Conservation (phyloP, 2,113 vertebrate species). For the Pogonocichla stellata region DNA sequence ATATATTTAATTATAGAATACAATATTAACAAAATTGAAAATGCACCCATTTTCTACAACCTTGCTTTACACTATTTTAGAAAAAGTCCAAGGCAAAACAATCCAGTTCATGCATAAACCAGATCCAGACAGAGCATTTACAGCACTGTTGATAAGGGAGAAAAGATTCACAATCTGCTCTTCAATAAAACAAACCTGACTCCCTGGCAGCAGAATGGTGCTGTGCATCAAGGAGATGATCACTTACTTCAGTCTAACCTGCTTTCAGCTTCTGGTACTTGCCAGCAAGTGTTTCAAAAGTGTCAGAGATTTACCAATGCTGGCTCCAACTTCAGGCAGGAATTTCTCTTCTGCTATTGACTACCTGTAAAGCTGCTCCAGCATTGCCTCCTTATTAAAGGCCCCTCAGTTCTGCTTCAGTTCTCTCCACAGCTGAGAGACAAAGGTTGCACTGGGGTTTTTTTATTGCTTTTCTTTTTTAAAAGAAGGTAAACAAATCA, state of each 20-base stretch:
- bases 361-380: background rate
- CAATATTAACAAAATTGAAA: background rate
- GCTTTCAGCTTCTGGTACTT: background rate
- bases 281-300: background rate
- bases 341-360: background rate
- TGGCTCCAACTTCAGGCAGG: background rate
- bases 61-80: background rate
- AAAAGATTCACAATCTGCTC: background rate
- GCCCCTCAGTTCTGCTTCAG: background rate
- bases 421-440: background rate
- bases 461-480: background rate
- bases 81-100: background rate
- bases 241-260: background rate
- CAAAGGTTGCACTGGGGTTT: background rate
- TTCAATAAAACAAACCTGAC: background rate
- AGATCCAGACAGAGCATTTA: background rate
- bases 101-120: background rate
- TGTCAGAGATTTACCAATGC: background rate
- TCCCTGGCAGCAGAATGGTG: background rate
- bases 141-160: rapidly evolving
- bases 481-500: background rate
- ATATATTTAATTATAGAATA: background rate
- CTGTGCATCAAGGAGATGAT: background rate
- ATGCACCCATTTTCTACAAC: background rate
- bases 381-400: background rate